phyloP scores from a whole-genome alignment of 2,113 vertebrate genomes.

The Myrmecophaga tridactyla region DNA sequence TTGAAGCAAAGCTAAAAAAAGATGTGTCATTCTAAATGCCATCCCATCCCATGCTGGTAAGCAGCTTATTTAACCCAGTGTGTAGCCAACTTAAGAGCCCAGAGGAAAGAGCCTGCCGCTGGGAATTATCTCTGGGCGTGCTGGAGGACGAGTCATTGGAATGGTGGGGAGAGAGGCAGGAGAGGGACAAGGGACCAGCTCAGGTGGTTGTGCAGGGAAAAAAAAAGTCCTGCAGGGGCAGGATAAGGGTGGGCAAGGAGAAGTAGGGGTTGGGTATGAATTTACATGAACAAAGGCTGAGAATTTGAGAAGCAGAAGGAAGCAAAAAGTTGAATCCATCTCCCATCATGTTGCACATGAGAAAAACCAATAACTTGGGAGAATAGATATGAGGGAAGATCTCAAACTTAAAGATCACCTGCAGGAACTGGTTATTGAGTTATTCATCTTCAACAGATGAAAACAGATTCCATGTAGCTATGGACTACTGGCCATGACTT shows the following conservation, averaged over 20 bases:
- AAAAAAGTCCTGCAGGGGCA: not conserved
- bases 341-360: not conserved
- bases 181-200: not conserved
- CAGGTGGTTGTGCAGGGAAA: too few species aligned
- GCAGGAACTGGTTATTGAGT: not conserved
- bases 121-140: conserved; percentile 78
- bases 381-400: fast-evolving
- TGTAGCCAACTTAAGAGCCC: conserved; percentile 82
- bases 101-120: conserved; percentile 76
- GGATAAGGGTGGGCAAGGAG: not conserved
- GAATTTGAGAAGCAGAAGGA: not conserved
- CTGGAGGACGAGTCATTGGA: conserved; percentile 70
- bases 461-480: too few species aligned
- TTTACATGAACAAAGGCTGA: not conserved
- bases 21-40: conserved; percentile 81
- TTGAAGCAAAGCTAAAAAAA: conserved; percentile 81
- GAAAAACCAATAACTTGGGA: not conserved
- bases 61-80: conserved; percentile 85
- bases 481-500: not conserved
- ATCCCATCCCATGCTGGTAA: conserved; percentile 82
- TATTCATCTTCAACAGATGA: not conserved
- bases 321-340: not conserved
- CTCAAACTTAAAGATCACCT: not conserved
- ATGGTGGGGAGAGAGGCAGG: not conserved
- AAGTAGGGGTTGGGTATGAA: not conserved